Evolutionary conservation across 1,140 invertebrate genomes (phyloP), one percentile per base, ranked within the genome.

Genomic region (Magallana gigas): DNA sequence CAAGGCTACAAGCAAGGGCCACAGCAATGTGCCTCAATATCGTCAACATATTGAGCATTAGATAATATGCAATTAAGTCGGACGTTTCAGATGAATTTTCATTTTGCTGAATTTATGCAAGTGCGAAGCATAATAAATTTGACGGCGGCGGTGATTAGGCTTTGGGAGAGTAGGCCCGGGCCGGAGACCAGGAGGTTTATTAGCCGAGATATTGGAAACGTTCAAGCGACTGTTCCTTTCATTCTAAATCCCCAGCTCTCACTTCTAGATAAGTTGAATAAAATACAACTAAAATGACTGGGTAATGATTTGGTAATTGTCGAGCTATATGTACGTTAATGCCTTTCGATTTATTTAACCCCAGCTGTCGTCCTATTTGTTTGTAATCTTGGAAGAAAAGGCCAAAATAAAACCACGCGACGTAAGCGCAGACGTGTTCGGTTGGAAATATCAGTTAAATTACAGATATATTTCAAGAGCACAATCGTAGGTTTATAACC

Each of bases 71-170:
- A 76, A 76, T 76, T 76, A 76, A 76, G 68, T 76, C 8, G 68
- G 23, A 76, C 68, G 68, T 76, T 76, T 76, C 68, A 76, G 68
- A 76, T 76, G 68, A 76, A 76, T 76, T 76, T 76, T 76, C 68
- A 76, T 76, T 76, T 76, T 76, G 68, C 68, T 36, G 68, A 76
- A 76, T 76, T 76, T 76, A 76, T 76, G 68, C 68, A 36, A 76
- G 68, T 76, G 68, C 68, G 68, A 76, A 76, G 23, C 68, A 29
- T 76, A 76, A 76, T 76, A 76, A 76, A 76, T 76, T 29, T 76
- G 68, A 76, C 68, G 18, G 23, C 14, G 9, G 68, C 29, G 68
- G 68, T 76, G 68, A 76, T 76, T 76, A 76, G 68, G 23, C 8
- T 29, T 9, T 18, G 23, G 7, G 23, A 29, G 23, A 76, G 18